phyloP scores from a whole-genome alignment of 2,797 vertebrate species.

The Lepus townsendii region DNA sequence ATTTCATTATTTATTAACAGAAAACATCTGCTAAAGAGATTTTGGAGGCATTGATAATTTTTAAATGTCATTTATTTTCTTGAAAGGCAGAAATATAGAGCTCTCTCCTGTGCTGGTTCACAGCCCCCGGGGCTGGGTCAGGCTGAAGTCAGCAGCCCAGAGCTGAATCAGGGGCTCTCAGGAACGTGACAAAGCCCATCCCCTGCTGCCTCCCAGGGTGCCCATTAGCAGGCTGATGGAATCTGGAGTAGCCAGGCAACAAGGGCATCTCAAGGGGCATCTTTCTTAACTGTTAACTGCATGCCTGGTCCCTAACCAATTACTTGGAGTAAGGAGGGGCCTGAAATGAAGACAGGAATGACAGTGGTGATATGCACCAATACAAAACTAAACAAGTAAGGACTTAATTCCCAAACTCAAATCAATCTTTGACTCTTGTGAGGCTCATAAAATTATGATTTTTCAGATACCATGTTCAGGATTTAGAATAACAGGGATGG shows the following conservation, averaged over 20 bases:
- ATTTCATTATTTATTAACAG: slow-evolving; percentile 18
- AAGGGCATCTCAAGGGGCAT: too few relatives aligned
- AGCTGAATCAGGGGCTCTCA: too few relatives aligned
- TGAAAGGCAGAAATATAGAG: too few relatives aligned
- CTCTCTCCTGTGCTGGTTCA: too few relatives aligned
- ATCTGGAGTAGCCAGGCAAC: too few relatives aligned
- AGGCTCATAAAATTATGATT: background rate
- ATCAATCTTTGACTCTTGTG: background rate
- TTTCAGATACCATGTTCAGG: background rate
- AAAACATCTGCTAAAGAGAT: background rate
- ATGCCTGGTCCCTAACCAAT: background rate
- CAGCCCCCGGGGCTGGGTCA: too few relatives aligned
- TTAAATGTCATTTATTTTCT: too few relatives aligned
- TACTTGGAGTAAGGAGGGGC: background rate
- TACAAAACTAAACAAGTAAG: background rate
- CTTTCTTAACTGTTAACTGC: too few relatives aligned
- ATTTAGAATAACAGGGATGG: background rate
- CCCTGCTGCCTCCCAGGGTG: too few relatives aligned
- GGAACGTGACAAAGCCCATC: too few relatives aligned
- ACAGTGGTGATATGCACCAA: background rate
- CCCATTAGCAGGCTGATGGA: too few relatives aligned
- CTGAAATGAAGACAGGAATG: slow-evolving; percentile 8
- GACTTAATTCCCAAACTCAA: background rate
- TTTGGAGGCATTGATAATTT: background rate
- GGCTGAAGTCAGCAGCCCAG: too few relatives aligned